A percentile compares a stretch with the other conserved stretches of the same genome.
Conservation (phyloP, 1,140 invertebrate species). For the Oedothorax gibbosus region DNA sequence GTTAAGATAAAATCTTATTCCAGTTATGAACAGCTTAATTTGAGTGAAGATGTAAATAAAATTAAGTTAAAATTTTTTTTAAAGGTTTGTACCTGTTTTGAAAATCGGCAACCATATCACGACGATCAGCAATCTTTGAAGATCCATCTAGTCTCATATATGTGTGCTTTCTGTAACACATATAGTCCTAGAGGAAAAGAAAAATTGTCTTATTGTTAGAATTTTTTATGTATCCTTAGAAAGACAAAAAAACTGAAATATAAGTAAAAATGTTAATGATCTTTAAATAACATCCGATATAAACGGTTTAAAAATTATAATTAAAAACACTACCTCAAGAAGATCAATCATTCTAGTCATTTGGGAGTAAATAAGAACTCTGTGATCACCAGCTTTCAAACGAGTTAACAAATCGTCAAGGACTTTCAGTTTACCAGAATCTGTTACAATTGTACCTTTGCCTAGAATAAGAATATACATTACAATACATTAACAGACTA, state of each 20-base stretch:
- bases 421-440: slow-evolving; percentile 92
- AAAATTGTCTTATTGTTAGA: neutral
- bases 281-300: neutral
- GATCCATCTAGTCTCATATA: slow-evolving; percentile 93
- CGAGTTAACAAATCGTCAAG: slow-evolving; percentile 85
- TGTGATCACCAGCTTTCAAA: slow-evolving; percentile 87
- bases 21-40: neutral
- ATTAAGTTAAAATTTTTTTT: neutral
- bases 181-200: slow-evolving; percentile 79
- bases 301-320: neutral
- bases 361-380: slow-evolving; percentile 96
- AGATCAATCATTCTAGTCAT: slow-evolving; percentile 98
- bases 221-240: neutral
- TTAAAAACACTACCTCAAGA: slow-evolving; percentile 78
- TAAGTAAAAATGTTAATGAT: neutral
- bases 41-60: neutral
- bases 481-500: neutral
- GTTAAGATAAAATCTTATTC: neutral
- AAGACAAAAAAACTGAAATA: neutral
- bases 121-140: slow-evolving; percentile 89
- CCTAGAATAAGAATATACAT: slow-evolving; percentile 71
- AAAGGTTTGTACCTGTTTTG: slow-evolving; percentile 72
- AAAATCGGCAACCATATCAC: slow-evolving; percentile 95
- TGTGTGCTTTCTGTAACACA: slow-evolving; percentile 92
- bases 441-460: slow-evolving; percentile 90